Base-by-base conservation (phyloP, 1,140 invertebrate species). In the Bombus vancouverensis region DNA sequence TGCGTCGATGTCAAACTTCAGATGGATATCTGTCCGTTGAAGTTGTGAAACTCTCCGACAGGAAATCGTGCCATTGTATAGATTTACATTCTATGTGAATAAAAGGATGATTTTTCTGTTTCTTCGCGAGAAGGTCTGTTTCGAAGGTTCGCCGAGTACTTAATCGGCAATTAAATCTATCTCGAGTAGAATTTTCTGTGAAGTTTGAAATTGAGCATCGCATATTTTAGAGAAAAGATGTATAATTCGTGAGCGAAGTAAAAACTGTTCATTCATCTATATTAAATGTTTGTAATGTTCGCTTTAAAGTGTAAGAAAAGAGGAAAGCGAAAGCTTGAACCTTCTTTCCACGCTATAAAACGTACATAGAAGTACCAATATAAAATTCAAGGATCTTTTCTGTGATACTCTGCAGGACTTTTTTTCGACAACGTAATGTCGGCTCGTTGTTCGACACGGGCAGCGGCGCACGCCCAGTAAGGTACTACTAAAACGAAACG, bases 401-500 rank as follows among this genome's bases (percentile, higher is more conserved):
- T 59, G 34, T 34, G 25, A 32, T 15, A 28, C 28, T 5, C 25
- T 2, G 22, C 4, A 1, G 12, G 3, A 28, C 12, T 59, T 77
- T 39, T 13, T 18, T n/a, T 32, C 39, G 9, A 47, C 28, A 15
- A 77, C 53, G 42, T 83, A 82, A 81, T 73, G 78, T 86, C 84
- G 70, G 57, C 84, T 68, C 71, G 79, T 81, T 86, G 84, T 81
- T 57, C 70, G 76, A 72, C 83, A 85, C 25, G n/a, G 25, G 13
- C 32, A 77, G 62, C 37, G 77, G 77, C 83, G 83, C 83, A 71
- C 83, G 77, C 53, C 83, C 83, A 5, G 77, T 65, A 78, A 72
- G 76, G 81, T n/a, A 79, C 71, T 81, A 83, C 81, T 91, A 90
- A 93, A 92, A 93, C 89, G 85, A 92, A 92, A 92, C 88, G 89